These are phyloP conservation scores for Drosophila sordidula DNA, from an alignment of 2,888 invertebrate species.

Conservation along the genomic window DNA sequence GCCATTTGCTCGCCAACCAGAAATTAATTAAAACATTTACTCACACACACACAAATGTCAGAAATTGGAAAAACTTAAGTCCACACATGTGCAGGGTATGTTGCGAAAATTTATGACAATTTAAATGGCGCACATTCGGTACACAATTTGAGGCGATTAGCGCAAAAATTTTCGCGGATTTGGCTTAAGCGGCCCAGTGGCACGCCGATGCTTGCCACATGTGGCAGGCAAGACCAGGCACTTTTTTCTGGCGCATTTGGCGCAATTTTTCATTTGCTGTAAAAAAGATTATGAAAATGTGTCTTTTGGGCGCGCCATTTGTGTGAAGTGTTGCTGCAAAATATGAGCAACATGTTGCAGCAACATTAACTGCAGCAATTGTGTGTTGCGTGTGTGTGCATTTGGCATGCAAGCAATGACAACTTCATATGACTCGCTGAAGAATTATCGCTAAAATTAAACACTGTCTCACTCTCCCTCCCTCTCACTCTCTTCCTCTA, in stretches of 20 bases:
- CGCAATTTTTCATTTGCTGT: conserved; percentile 57
- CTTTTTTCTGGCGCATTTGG: conserved; percentile 35
- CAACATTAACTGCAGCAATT: conserved; percentile 59
- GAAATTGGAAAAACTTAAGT: conserved; percentile 41
- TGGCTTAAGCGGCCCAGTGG: conserved; percentile 57
- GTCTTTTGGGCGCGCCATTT: conserved; percentile 55
- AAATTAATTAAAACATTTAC: conserved; percentile 71
- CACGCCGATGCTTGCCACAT: conserved; percentile 55
- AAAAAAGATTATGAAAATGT: conserved; percentile 62
- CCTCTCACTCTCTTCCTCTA: conserved; percentile 7
- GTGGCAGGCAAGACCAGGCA: conserved; percentile 52
- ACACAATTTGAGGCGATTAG: conserved; percentile 76
- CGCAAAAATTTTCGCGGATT: conserved; percentile 73
- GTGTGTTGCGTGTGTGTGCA: conserved; percentile 19
- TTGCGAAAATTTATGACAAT: conserved; percentile 74
- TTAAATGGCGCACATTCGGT: conserved; percentile 78
- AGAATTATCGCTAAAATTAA: conserved; percentile 48
- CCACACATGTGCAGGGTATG: conserved; percentile 26
- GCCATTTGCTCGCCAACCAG: conserved; percentile 50
- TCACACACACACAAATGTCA: conserved; percentile 30
- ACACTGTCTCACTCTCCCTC: conserved; percentile 18
- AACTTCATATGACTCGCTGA: conserved; percentile 57
- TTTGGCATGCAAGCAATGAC: conserved; percentile 47
- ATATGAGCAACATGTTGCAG: conserved; percentile 47
- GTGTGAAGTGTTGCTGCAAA: conserved; percentile 32